A percentile compares a stretch with the other conserved stretches of the same genome.
phyloP scores from a whole-genome alignment of 2,888 invertebrate genomes.

The Lutraria lutraria region DNA sequence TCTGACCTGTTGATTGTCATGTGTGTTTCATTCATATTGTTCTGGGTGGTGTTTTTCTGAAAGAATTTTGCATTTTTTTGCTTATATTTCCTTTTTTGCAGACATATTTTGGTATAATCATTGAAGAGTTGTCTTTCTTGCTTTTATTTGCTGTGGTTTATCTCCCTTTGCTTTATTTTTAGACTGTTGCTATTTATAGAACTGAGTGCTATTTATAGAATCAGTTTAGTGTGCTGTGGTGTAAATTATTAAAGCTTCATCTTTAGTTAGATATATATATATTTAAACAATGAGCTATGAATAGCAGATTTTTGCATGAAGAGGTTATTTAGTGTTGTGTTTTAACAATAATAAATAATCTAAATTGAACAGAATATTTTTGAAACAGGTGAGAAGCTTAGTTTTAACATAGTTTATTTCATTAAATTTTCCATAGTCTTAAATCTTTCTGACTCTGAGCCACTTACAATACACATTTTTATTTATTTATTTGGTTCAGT shows the following conservation, averaged over 20 bases:
- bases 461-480: too few relatives aligned
- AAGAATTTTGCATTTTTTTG: background rate
- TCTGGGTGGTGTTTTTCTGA: background rate
- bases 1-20: background rate
- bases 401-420: background rate
- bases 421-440: background rate
- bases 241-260: background rate
- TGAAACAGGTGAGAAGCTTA: background rate
- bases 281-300: background rate
- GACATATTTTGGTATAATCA: background rate
- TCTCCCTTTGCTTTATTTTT: slow-evolving; percentile 1
- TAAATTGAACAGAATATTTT: background rate
- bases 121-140: slow-evolving; percentile 22
- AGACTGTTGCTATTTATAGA: slow-evolving; percentile 29
- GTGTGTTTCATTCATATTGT: background rate
- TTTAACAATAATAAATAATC: background rate
- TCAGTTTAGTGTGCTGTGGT: slow-evolving; percentile 7
- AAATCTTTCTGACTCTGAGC: background rate
- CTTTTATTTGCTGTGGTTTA: slow-evolving; percentile 37
- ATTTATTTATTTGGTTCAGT: too few relatives aligned
- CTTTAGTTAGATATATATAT: slow-evolving; percentile 3
- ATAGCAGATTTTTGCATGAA: background rate
- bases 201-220: slow-evolving; percentile 20
- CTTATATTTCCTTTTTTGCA: slow-evolving; percentile 16
- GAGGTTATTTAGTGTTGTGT: background rate